Conservation (phyloP, 2,888 invertebrate genomes). For the Tetragonula carbonaria region DNA sequence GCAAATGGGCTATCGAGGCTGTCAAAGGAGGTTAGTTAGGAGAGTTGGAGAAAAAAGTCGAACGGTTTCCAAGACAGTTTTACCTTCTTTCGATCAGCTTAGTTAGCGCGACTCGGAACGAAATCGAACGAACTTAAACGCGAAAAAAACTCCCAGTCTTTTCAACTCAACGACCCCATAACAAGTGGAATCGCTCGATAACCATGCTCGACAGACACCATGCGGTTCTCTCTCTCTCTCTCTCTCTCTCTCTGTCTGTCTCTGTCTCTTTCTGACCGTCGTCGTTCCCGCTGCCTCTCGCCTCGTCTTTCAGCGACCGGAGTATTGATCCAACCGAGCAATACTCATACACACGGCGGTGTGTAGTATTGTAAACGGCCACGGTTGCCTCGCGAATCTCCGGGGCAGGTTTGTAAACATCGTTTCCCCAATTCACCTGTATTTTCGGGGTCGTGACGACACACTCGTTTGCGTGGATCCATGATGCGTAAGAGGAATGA, state of each 20-base stretch:
- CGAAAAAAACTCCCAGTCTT: background rate
- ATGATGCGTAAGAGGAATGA: background rate
- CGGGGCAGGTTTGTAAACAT: slow-evolving; percentile 4
- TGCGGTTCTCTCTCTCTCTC: slow-evolving; percentile 26
- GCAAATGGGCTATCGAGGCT: no score
- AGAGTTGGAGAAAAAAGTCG: no score
- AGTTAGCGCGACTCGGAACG: no score
- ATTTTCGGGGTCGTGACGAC: background rate
- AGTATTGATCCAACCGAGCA: slow-evolving; percentile 60
- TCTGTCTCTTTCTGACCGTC: background rate
- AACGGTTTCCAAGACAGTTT: background rate
- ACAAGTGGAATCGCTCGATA: slow-evolving; percentile 53
- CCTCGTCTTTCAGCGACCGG: slow-evolving; percentile 47
- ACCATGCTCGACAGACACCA: slow-evolving; percentile 51
- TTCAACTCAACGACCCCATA: slow-evolving; percentile 23
- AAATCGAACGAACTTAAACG: background rate
- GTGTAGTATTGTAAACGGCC: slow-evolving; percentile 47
- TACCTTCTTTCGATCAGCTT: background rate
- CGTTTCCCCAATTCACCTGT: background rate
- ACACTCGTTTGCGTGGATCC: background rate
- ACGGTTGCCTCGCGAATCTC: slow-evolving; percentile 33
- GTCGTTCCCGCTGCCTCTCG: slow-evolving; percentile 26
- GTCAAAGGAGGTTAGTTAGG: no score
- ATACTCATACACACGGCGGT: slow-evolving; percentile 45
- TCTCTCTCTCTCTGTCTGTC: slow-evolving; percentile 13